Percentiles rank a stretch among this genome's conserved stretches.
phyloP scores from a whole-genome alignment of 2,113 vertebrate genomes.

The Heteronetta atricapilla region DNA sequence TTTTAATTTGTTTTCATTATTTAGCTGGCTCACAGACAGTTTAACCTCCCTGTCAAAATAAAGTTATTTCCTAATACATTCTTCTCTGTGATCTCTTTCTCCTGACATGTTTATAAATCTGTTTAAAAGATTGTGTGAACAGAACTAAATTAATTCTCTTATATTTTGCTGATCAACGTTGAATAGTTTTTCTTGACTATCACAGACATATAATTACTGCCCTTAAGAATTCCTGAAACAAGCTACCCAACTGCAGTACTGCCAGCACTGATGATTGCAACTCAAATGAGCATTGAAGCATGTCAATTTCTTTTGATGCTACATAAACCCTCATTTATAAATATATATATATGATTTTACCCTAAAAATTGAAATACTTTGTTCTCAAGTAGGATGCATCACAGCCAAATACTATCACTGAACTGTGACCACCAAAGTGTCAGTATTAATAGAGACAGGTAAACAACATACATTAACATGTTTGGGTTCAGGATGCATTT shows the following conservation, averaged over 20 bases:
- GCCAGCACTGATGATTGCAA: background rate
- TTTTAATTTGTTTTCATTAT: slow-evolving; percentile 73
- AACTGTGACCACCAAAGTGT: background rate
- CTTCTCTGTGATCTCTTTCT: slow-evolving; percentile 53
- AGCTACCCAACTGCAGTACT: slow-evolving; percentile 25
- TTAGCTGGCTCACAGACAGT: slow-evolving; percentile 49
- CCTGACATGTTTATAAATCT: slow-evolving; percentile 67
- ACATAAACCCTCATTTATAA: background rate
- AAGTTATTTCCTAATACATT: slow-evolving; percentile 49
- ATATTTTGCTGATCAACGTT: slow-evolving; percentile 56
- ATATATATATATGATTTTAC: background rate
- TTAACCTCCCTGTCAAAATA: slow-evolving; percentile 66
- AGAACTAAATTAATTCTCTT: slow-evolving; percentile 51
- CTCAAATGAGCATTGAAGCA: slow-evolving; percentile 26
- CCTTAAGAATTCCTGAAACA: slow-evolving; percentile 39
- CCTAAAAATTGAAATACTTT: slow-evolving; percentile 31
- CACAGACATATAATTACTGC: slow-evolving; percentile 29
- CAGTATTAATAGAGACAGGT: slow-evolving; percentile 7
- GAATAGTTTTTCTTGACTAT: slow-evolving; percentile 46
- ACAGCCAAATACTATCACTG: background rate
- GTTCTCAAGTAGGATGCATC: background rate
- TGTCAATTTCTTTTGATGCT: slow-evolving; percentile 26
- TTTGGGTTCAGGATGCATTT: background rate
- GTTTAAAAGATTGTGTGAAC: slow-evolving; percentile 59
- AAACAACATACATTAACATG: background rate